phyloP scores from a whole-genome alignment of 2,113 vertebrate genomes.

The Sander vitreus region DNA sequence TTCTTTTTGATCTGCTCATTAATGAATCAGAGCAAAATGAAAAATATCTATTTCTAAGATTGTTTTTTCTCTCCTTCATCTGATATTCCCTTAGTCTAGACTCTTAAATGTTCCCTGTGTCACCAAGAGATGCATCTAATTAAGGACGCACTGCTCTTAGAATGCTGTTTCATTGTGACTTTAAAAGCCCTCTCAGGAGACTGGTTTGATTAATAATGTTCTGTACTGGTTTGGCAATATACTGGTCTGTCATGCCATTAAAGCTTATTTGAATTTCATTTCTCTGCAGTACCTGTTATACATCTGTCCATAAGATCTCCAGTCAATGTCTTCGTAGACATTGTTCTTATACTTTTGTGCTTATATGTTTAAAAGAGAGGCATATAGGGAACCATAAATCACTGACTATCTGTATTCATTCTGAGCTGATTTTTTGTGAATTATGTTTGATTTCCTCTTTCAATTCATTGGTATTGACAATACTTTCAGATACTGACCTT shows the following conservation, averaged over 20 bases:
- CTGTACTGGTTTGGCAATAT: too few species aligned
- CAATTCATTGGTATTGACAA: neutral
- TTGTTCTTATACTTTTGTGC: neutral
- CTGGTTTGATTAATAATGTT: too few species aligned
- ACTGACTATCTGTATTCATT: neutral
- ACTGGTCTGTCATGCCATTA: too few species aligned
- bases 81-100: neutral
- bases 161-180: slow-evolving; percentile 27
- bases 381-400: neutral
- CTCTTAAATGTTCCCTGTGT: slow-evolving; percentile 11
- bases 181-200: neutral
- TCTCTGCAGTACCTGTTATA: neutral
- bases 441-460: neutral
- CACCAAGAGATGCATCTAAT: slow-evolving; percentile 16
- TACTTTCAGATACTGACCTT: neutral
- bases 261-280: too few species aligned
- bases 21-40: slow-evolving; percentile 5
- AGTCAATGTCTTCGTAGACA: neutral
- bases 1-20: neutral
- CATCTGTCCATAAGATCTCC: neutral
- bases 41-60: neutral
- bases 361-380: neutral
- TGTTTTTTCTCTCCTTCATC: slow-evolving; percentile 1
- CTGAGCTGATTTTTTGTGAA: too few species aligned
- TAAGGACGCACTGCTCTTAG: slow-evolving; percentile 1